phyloP scores from a whole-genome alignment of 2,113 vertebrate genomes.

The Damaliscus lunatus region DNA sequence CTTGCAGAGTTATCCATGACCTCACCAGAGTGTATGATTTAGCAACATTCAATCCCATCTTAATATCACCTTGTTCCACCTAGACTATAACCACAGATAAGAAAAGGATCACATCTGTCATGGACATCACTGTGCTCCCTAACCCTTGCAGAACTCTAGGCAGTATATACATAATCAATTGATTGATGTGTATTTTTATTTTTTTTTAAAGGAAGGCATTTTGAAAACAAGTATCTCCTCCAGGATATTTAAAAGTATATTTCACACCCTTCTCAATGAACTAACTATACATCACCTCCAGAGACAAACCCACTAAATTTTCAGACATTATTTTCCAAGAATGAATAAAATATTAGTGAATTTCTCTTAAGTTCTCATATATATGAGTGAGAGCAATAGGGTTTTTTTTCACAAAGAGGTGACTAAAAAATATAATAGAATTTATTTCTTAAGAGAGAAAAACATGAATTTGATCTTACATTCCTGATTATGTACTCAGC shows the following conservation, averaged over 20 bases:
- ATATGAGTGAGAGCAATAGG: background rate
- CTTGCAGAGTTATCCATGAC: background rate
- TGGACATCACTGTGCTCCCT: background rate
- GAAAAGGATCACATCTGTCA: background rate
- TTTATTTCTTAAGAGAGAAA: background rate
- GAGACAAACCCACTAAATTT: background rate
- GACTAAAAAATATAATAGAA: background rate
- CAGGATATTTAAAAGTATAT: background rate
- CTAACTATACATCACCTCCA: background rate
- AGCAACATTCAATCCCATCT: background rate
- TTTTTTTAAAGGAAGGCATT: background rate
- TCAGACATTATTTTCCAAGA: background rate
- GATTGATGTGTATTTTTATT: background rate
- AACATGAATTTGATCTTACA: background rate
- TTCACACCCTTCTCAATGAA: background rate
- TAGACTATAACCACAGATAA: background rate
- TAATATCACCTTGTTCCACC: background rate
- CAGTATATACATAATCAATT: background rate
- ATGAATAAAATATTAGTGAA: background rate
- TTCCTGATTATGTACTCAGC: background rate
- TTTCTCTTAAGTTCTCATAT: background rate
- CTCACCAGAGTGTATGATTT: background rate
- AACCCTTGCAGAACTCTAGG: background rate
- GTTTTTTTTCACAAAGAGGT: background rate
- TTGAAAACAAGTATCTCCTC: background rate